Evolutionary conservation across 2,888 invertebrate species (phyloP).

Genomic region (Eueremaeus valkanovi): DNA sequence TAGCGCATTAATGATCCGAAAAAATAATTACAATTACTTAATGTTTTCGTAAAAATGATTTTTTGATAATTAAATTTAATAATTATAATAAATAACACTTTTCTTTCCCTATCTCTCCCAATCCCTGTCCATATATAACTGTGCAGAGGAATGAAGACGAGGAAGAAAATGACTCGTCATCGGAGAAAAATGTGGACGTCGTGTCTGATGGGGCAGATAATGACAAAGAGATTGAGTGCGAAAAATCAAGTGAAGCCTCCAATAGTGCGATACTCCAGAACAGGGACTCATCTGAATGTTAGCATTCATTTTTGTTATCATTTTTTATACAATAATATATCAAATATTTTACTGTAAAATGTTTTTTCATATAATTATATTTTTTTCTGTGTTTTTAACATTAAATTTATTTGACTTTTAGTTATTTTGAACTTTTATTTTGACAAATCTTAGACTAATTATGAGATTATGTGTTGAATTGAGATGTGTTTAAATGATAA

Average conservation of each 20-base stretch:
- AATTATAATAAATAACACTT: background rate
- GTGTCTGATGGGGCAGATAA: slow-evolving; percentile 29
- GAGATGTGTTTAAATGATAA: no score
- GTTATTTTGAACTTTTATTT: background rate
- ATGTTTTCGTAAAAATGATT: background rate
- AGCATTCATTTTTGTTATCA: background rate
- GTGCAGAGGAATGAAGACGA: slow-evolving; percentile 14
- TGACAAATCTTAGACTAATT: background rate
- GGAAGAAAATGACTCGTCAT: slow-evolving; percentile 27
- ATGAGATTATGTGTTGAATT: background rate
- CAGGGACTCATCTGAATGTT: slow-evolving; percentile 24
- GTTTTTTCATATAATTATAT: background rate
- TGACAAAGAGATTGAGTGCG: slow-evolving; percentile 28
- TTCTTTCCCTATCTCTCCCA: no score
- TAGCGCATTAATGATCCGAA: background rate
- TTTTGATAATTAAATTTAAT: slow-evolving; percentile 8
- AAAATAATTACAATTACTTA: slow-evolving; percentile 26
- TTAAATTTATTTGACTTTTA: background rate
- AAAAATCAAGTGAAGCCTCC: slow-evolving; percentile 7
- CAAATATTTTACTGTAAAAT: background rate
- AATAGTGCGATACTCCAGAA: slow-evolving; percentile 7
- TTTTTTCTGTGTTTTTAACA: background rate
- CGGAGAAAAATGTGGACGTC: slow-evolving; percentile 29
- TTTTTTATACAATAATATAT: background rate
- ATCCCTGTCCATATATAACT: no score